phyloP scores from a whole-genome alignment of 2,797 vertebrate genomes.

The Gallinago stenura region DNA sequence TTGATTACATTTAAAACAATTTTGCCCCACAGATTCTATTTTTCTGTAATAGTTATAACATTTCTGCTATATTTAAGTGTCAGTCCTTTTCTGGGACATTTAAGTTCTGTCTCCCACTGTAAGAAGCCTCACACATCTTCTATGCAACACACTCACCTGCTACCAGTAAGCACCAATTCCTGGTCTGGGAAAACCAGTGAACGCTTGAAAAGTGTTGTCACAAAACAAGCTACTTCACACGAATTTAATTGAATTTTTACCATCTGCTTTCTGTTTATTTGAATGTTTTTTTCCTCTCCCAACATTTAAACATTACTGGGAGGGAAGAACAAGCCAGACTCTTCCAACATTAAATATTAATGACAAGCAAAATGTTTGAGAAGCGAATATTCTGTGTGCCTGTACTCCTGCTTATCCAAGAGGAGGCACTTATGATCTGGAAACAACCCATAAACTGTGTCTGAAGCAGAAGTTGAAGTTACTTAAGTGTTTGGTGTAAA shows the following conservation, averaged over 20 bases:
- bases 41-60: not conserved
- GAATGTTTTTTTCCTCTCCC: not conserved
- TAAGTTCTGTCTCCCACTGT: not conserved
- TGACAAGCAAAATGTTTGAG: not conserved
- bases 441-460: not conserved
- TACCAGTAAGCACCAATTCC: not conserved
- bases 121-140: not conserved
- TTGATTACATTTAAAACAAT: not conserved
- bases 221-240: not conserved
- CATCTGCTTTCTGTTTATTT: not conserved
- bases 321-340: not conserved
- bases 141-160: not conserved
- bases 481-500: not conserved
- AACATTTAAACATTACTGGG: not conserved
- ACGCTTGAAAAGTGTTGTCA: not conserved
- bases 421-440: not conserved
- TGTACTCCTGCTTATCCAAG: too few species aligned
- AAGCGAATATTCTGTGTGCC: not conserved
- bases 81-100: not conserved
- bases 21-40: not conserved
- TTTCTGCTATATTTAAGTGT: not conserved
- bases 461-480: not conserved
- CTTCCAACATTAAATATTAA: not conserved
- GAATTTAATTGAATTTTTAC: not conserved
- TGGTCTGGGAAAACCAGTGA: not conserved